Percentiles rank a stretch among this genome's conserved stretches.
Evolutionary conservation across 2,797 vertebrate species (phyloP).

Genomic region (Salmo trutta): DNA sequence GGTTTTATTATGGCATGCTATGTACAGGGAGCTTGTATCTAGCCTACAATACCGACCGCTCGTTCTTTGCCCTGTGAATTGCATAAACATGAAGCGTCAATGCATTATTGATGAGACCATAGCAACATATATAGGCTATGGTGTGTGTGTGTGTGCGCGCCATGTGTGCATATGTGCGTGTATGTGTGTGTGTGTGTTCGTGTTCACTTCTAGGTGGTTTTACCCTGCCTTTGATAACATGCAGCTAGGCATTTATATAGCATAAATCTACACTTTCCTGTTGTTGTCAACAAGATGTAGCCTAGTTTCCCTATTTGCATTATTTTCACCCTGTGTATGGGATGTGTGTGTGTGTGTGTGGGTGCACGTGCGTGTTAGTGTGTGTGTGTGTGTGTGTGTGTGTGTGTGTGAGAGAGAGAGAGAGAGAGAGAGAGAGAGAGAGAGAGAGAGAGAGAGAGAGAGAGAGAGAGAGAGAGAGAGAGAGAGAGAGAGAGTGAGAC

Average conservation of each 20-base stretch:
- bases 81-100: slow-evolving; percentile 81
- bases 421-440: slow-evolving; percentile 30
- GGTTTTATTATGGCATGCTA: slow-evolving; percentile 29
- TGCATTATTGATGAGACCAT: slow-evolving; percentile 91
- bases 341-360: not conserved
- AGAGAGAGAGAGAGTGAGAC: not conserved
- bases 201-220: not conserved
- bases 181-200: not conserved
- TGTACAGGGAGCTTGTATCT: slow-evolving; percentile 33
- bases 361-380: too few relatives aligned
- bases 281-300: not conserved
- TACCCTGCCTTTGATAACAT: not conserved
- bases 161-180: too few relatives aligned
- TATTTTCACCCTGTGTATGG: not conserved
- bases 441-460: slow-evolving; percentile 4
- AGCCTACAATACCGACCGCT: slow-evolving; percentile 57
- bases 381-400: too few relatives aligned
- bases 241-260: not conserved
- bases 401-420: not conserved
- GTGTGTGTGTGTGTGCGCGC: slow-evolving; percentile 5
- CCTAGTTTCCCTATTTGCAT: not conserved
- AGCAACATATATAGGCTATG: slow-evolving; percentile 59
- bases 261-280: not conserved
- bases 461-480: slow-evolving; percentile 45
- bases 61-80: slow-evolving; percentile 73